Evolutionary conservation across 53 echinoderm and acorn worm genomes (phyloP).

Genomic region (Actinopyga echinites): DNA sequence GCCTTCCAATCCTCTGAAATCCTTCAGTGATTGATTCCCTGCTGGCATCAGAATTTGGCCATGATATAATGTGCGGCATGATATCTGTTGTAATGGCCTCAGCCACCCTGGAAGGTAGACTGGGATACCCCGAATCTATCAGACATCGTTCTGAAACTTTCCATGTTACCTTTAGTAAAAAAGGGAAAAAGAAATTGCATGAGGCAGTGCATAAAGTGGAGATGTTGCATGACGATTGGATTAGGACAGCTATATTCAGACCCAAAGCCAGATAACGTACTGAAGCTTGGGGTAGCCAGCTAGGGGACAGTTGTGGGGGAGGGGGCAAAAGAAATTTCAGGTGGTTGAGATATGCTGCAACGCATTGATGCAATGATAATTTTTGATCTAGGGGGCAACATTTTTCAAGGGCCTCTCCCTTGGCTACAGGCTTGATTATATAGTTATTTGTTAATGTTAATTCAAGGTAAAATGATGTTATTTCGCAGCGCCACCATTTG

Average conservation of each 20-base stretch:
- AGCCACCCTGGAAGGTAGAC: conserved; percentile 17
- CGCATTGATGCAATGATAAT: too few relatives aligned
- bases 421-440: too few relatives aligned
- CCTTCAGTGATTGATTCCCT: neutral
- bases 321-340: too few relatives aligned
- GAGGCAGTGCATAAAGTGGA: neutral
- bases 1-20: conserved; percentile 4
- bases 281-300: neutral
- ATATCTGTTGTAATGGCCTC: neutral
- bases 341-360: too few relatives aligned
- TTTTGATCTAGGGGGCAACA: too few relatives aligned
- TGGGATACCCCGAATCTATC: conserved; percentile 11
- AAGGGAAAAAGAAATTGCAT: neutral
- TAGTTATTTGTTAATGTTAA: too few relatives aligned
- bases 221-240: conserved; percentile 1
- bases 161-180: conserved; percentile 15
- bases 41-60: neutral
- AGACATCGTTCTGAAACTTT: conserved; percentile 10
- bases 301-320: too few relatives aligned
- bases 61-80: conserved; percentile 5
- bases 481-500: too few relatives aligned
- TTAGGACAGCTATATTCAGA: neutral
- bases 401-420: too few relatives aligned
- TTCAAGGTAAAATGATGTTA: too few relatives aligned
- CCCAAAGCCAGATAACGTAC: neutral